Evolutionary conservation across 2,113 vertebrate species (phyloP).

Genomic region (Sceloporus undulatus): DNA sequence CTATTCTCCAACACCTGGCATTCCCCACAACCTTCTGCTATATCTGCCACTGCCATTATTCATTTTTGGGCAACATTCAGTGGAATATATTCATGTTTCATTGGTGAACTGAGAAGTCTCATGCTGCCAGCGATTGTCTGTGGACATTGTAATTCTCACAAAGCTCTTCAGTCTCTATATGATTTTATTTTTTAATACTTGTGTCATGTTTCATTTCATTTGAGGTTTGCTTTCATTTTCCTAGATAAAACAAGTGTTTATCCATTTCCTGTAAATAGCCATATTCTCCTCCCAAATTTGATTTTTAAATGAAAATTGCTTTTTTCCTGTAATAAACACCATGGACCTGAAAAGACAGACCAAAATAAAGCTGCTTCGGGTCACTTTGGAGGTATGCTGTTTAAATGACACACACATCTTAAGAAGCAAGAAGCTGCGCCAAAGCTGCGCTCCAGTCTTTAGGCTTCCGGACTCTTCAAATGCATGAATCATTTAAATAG

Average conservation of each 20-base stretch:
- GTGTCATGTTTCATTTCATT: background rate
- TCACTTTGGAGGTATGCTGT: too few species aligned
- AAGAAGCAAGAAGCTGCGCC: too few species aligned
- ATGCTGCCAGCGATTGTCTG: background rate
- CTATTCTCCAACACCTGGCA: background rate
- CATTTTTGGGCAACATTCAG: background rate
- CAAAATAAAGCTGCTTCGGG: too few species aligned
- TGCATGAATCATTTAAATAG: too few species aligned
- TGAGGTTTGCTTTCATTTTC: background rate
- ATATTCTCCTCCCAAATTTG: background rate
- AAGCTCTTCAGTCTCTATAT: background rate
- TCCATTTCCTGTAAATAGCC: background rate
- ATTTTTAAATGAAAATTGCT: background rate
- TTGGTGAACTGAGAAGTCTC: background rate
- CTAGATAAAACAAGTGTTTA: background rate
- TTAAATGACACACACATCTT: too few species aligned
- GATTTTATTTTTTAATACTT: background rate
- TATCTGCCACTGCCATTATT: background rate
- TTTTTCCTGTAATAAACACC: background rate
- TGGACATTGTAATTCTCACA: background rate
- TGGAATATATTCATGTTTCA: background rate
- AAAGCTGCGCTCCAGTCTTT: too few species aligned
- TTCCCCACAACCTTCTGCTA: too few species aligned
- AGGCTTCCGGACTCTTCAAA: too few species aligned
- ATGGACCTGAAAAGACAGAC: too few species aligned